A percentile compares a stretch with the other conserved stretches of the same genome.
phyloP scores from a whole-genome alignment of 2,888 invertebrate genomes.

The Morpho helenor region DNA sequence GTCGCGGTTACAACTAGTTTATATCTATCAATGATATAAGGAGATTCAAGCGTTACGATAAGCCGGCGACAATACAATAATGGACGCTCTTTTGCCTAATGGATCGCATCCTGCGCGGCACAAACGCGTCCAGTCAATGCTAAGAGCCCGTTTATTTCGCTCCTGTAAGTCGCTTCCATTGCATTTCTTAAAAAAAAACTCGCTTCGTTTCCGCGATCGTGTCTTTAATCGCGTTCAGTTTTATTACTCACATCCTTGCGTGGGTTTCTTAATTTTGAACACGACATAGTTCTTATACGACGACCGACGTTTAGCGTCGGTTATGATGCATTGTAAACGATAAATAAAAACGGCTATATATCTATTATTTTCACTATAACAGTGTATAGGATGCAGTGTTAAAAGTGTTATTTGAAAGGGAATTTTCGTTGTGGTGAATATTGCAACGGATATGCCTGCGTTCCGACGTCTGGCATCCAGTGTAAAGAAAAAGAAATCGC shows the following conservation, averaged over 20 bases:
- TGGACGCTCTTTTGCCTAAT: constrained; percentile 72
- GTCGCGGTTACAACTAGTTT: too few species aligned
- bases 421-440: constrained; percentile 42
- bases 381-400: constrained; percentile 59
- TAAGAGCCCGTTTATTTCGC: constrained; percentile 57
- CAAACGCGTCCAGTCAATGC: constrained; percentile 71
- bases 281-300: constrained; percentile 2
- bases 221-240: constrained; percentile 31
- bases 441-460: constrained; percentile 72
- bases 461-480: constrained; percentile 64
- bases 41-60: constrained; percentile 67
- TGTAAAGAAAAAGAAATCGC: constrained; percentile 72
- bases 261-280: constrained; percentile 37
- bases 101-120: constrained; percentile 65
- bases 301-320: constrained; percentile 38
- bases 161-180: constrained; percentile 32
- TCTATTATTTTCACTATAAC: constrained; percentile 11
- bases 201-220: constrained; percentile 31
- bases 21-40: constrained; percentile 54
- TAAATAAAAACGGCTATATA: constrained; percentile 25
- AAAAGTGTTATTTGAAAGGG: constrained; percentile 36
- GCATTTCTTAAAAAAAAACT: constrained; percentile 22
- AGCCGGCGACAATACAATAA: constrained; percentile 77
- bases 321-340: constrained; percentile 32
- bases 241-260: constrained; percentile 51